Evolutionary conservation across 2,888 invertebrate species (phyloP), one percentile per base, ranked within the genome.

Genomic region (Pterobdella sp.): DNA sequence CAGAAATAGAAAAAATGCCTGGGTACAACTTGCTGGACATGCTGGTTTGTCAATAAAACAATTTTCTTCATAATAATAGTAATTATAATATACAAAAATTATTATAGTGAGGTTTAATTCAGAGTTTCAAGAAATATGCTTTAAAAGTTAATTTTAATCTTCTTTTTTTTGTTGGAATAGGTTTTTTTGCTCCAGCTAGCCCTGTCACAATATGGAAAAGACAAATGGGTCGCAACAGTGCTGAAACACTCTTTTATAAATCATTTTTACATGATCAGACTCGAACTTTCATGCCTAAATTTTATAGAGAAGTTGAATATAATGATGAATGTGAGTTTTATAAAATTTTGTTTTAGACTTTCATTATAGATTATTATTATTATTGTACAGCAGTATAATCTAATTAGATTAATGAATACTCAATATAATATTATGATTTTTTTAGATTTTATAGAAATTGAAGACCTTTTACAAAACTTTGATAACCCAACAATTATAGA

Each of bases 181-280:
- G 94, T 76, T 91, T 92, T 77, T 89, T 95, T 85, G 92, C 93
- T 0, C 93, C 93, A 2, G 94, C 94, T 0, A 91, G 93, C 0
- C 91, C 92, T 14, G 92, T 93, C 76, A 93, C 94, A 22, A 92
- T 95, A 70, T 94, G 94, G 90, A 95, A 95, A 84, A 90, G 92
- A 78, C 89, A 91, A 68, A 88, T 89, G 36, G 86, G 86, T 4
- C 88, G 82, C 36, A 84, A 84, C 74, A 82, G 83, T 77, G 80
- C 81, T 70, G 86, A 86, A 78, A 82, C 83, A 0, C 77, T 81
- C 74, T 84, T 84, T 1, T 94, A 94, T 85, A 90, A 91, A 82
- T 88, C 88, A 22, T 86, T 94, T 76, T 89, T 89, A 77, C 87
- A 88, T 76, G 93, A 94, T 81, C 87, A 89, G 0, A 86, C 88